Evolutionary conservation across 2,113 vertebrate genomes (phyloP).

Genomic region (Leptobrachium leishanense): DNA sequence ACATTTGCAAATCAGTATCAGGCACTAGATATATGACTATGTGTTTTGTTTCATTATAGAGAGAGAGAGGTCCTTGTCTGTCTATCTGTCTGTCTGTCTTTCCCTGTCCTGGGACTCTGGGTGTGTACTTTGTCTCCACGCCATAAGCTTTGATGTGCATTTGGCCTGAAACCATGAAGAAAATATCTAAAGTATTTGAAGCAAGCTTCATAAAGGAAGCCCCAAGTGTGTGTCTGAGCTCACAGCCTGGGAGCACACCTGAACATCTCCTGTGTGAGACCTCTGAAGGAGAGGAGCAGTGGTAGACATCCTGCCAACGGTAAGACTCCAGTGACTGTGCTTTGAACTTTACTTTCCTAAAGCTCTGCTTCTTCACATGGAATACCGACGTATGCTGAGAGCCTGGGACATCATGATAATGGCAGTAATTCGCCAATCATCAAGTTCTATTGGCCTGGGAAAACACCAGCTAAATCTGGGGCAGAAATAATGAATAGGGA

Average conservation of each 20-base stretch:
- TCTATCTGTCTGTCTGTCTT: conserved; percentile 1
- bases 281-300: conserved; percentile 18
- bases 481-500: too few species aligned
- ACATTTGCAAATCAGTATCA: too few species aligned
- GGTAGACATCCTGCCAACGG: conserved; percentile 14
- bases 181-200: conserved; percentile 48
- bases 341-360: conserved; percentile 6
- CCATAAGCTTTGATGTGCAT: conserved; percentile 45
- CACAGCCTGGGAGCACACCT: conserved; percentile 38
- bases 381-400: neutral
- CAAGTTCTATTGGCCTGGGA: too few species aligned
- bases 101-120: neutral
- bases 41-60: too few species aligned
- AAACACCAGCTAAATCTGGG: too few species aligned
- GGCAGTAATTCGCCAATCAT: too few species aligned
- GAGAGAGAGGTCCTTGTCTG: neutral
- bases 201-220: conserved; percentile 21
- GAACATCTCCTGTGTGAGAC: conserved; percentile 29
- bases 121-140: conserved; percentile 34
- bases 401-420: too few species aligned
- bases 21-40: too few species aligned
- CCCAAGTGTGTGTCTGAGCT: conserved; percentile 22
- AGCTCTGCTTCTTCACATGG: neutral
- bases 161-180: conserved; percentile 32
- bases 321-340: conserved; percentile 29